Percentiles rank a stretch among this genome's conserved stretches.
phyloP scores from a whole-genome alignment of 2,888 invertebrate species.

The Cryptus armator region DNA sequence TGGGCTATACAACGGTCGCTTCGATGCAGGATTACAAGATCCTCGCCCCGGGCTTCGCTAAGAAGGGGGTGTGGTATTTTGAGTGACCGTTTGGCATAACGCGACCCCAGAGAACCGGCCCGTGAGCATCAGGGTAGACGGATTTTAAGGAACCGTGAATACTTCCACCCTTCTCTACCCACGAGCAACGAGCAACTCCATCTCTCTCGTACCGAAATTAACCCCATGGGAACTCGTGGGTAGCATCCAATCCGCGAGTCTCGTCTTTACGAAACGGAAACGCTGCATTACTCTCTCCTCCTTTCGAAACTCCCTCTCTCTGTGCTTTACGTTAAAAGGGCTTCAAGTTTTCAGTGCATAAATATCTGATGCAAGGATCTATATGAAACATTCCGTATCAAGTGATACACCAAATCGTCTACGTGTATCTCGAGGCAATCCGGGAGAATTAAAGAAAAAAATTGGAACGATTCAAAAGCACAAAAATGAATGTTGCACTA shows the following conservation, averaged over 20 bases:
- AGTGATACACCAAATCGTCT: neutral
- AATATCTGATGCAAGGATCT: neutral
- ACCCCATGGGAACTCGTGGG: slow-evolving; percentile 79
- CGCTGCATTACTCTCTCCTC: slow-evolving; percentile 39
- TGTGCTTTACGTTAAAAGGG: slow-evolving; percentile 10
- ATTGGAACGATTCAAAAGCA: neutral
- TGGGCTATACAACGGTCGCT: slow-evolving; percentile 16
- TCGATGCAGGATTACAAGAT: slow-evolving; percentile 72
- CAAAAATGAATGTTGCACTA: no score
- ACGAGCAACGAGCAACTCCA: slow-evolving; percentile 21
- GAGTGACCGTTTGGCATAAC: slow-evolving; percentile 83
- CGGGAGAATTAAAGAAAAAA: neutral
- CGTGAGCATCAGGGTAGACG: slow-evolving; percentile 78
- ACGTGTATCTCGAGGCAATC: neutral
- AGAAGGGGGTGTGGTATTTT: slow-evolving; percentile 77
- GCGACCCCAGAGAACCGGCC: slow-evolving; percentile 79
- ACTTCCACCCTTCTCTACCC: slow-evolving; percentile 76
- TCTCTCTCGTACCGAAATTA: slow-evolving; percentile 77
- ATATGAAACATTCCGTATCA: neutral
- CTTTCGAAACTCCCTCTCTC: slow-evolving; percentile 7
- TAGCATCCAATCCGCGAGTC: slow-evolving; percentile 70
- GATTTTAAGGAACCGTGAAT: slow-evolving; percentile 85
- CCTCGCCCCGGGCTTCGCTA: slow-evolving; percentile 72
- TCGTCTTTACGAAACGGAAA: slow-evolving; percentile 41
- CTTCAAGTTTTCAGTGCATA: slow-evolving; percentile 16